A percentile compares a stretch with the other conserved stretches of the same genome.
phyloP scores from a whole-genome alignment of 2,113 vertebrate species.

The Microtus oregoni region DNA sequence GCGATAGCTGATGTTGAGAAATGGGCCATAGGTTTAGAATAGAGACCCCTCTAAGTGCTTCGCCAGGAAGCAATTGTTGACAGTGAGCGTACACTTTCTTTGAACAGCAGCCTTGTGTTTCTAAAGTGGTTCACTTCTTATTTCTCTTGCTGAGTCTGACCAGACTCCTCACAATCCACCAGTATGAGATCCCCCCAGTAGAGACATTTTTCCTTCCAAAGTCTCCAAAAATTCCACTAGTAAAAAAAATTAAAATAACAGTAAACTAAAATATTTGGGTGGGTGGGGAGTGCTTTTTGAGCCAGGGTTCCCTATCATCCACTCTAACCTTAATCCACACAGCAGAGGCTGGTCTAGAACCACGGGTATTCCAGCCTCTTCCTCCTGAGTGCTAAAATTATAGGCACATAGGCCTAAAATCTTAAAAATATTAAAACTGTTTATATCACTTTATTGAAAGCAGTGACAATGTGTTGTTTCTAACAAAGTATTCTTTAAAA shows the following conservation, averaged over 20 bases:
- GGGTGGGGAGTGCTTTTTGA: neutral
- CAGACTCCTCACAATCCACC: neutral
- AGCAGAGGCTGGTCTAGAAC: neutral
- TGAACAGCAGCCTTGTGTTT: slow-evolving; percentile 30
- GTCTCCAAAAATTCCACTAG: neutral
- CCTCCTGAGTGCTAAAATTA: neutral
- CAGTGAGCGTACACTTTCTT: slow-evolving; percentile 30
- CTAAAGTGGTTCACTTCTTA: slow-evolving; percentile 33
- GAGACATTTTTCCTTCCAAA: neutral
- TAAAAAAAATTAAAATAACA: slow-evolving; percentile 59
- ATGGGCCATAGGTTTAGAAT: slow-evolving; percentile 33
- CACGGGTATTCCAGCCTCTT: neutral
- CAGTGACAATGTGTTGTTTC: neutral
- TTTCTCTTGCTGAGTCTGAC: slow-evolving; percentile 28
- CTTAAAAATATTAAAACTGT: neutral
- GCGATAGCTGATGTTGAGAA: slow-evolving; percentile 54
- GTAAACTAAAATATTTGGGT: neutral
- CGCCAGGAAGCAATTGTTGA: slow-evolving; percentile 41
- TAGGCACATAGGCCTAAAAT: neutral
- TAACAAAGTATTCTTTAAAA: neutral
- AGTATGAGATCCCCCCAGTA: neutral
- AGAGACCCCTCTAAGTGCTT: slow-evolving; percentile 38
- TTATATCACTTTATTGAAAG: slow-evolving; percentile 28
- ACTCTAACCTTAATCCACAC: neutral
- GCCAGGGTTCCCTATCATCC: neutral